Percentiles rank a stretch among this genome's conserved stretches.
These are phyloP conservation scores for Ametastegia equiseti DNA, from an alignment of 2,888 invertebrate species.

Conservation along the genomic window DNA sequence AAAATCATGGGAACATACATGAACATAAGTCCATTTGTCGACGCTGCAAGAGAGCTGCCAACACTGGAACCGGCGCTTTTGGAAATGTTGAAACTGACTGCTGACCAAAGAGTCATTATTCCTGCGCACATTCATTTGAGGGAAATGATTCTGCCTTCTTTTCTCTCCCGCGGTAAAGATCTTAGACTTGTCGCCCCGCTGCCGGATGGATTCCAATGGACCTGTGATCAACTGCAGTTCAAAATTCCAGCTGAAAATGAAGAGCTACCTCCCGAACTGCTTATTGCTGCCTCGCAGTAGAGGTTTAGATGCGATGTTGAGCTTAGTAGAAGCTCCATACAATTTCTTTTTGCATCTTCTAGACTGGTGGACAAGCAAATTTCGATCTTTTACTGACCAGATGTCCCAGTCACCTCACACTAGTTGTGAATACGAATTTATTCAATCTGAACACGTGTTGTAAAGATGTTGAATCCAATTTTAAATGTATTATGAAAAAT, in stretches of 20 bases:
- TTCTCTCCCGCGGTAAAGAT: constrained; percentile 54
- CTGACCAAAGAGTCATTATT: constrained; percentile 62
- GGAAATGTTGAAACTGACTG: constrained; percentile 57
- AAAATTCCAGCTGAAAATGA: constrained; percentile 50
- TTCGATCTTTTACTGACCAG: background rate
- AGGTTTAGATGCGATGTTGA: background rate
- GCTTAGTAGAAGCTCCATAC: background rate
- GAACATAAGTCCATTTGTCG: constrained; percentile 67
- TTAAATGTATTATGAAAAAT: background rate
- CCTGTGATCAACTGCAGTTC: constrained; percentile 67
- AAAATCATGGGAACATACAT: constrained; percentile 67
- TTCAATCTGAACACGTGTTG: background rate
- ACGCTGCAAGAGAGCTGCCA: constrained; percentile 56
- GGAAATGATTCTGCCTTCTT: constrained; percentile 61
- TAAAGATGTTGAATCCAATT: background rate
- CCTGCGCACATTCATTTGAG: constrained; percentile 71
- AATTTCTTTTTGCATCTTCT: background rate
- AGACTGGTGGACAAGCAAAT: background rate
- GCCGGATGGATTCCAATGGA: constrained; percentile 68
- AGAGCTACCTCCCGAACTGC: constrained; percentile 36
- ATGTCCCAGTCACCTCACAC: background rate
- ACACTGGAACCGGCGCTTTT: constrained; percentile 61
- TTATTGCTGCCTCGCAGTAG: constrained; percentile 32
- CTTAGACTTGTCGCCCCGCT: constrained; percentile 69
- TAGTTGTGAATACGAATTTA: background rate